These are phyloP conservation scores for Dynastes tityus DNA, from an alignment of 2,888 invertebrate genomes.

Conservation along the genomic window DNA sequence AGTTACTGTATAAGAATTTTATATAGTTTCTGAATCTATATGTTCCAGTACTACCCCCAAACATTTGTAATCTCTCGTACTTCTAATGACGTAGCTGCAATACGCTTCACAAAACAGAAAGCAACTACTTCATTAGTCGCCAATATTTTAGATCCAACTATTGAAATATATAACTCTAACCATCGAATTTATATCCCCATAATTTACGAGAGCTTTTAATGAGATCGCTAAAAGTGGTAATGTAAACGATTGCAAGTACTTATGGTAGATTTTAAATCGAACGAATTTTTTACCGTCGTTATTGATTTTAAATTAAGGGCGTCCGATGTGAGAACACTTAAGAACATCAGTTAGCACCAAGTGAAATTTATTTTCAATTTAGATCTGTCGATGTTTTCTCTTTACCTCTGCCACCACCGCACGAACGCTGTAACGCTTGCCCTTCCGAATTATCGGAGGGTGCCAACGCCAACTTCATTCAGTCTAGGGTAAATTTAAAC, in stretches of 20 bases:
- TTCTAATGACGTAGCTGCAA: no score
- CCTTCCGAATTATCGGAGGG: constrained; percentile 30
- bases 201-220: constrained; percentile 6
- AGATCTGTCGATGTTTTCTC: constrained; percentile 47
- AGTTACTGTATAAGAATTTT: no score
- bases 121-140: no score
- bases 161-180: no score
- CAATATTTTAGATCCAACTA: no score
- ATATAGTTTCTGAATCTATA: no score
- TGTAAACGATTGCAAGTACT: not conserved
- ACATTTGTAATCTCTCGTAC: no score
- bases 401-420: constrained; percentile 15
- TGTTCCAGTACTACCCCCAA: no score
- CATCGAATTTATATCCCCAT: not conserved
- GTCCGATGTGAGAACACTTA: constrained; percentile 52
- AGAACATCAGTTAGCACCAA: constrained; percentile 50
- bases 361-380: constrained; percentile 55
- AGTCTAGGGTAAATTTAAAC: constrained; percentile 38
- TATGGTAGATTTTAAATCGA: constrained; percentile 20
- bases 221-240: constrained; percentile 8
- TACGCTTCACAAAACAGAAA: no score
- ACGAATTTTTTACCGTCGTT: constrained; percentile 53
- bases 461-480: constrained; percentile 18
- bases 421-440: not conserved
- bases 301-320: constrained; percentile 58